These are phyloP conservation scores for Diachasmimorpha longicaudata DNA, from an alignment of 1,140 invertebrate species.

Conservation along the genomic window DNA sequence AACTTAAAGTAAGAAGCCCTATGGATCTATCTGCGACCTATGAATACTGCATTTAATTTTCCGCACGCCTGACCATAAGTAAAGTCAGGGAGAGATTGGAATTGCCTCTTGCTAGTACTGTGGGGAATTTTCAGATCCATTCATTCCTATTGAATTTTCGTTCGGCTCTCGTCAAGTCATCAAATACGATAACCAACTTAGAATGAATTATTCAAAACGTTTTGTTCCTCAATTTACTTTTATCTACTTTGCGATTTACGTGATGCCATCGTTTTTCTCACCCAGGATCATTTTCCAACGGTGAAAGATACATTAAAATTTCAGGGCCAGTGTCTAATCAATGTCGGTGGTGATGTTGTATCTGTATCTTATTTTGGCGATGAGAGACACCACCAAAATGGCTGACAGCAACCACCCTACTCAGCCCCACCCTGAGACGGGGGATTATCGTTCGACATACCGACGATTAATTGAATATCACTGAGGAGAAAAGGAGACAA, in stretches of 20 bases:
- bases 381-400: constrained; percentile 52
- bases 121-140: neutral
- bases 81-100: neutral
- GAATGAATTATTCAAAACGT: neutral
- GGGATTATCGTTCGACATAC: too few species aligned
- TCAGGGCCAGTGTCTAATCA: constrained; percentile 91
- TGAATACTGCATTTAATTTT: constrained; percentile 23
- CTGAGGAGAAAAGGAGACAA: neutral
- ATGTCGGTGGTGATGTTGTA: constrained; percentile 93
- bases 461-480: neutral
- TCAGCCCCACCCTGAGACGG: constrained; percentile 54
- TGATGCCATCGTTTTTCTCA: neutral
- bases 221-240: neutral
- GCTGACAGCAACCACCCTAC: constrained; percentile 58
- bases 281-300: neutral
- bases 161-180: neutral
- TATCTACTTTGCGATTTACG: neutral
- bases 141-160: neutral
- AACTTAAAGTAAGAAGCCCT: neutral
- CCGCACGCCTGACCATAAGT: neutral
- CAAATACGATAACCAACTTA: too few species aligned
- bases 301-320: constrained; percentile 42
- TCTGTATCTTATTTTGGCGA: constrained; percentile 68
- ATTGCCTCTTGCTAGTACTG: neutral
- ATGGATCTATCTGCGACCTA: neutral